These are phyloP conservation scores for Bubo scandiacus DNA, from an alignment of 2,113 vertebrate species.

Conservation along the genomic window DNA sequence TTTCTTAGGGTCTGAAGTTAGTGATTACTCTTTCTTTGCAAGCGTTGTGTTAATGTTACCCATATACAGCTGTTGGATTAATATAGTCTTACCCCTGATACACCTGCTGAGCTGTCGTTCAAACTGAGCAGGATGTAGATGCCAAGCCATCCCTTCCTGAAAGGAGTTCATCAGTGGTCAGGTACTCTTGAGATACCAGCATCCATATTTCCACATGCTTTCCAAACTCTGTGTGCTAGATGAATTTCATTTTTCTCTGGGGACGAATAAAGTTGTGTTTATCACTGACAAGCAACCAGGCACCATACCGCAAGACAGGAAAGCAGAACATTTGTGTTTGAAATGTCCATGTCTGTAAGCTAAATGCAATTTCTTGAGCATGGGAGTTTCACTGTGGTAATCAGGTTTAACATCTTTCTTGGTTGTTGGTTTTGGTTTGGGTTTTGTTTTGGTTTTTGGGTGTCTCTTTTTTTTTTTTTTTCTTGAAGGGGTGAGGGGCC, in stretches of 20 bases:
- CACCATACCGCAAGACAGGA: background rate
- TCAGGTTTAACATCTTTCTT: background rate
- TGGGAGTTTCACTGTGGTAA: background rate
- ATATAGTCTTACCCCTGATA: background rate
- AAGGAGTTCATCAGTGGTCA: background rate
- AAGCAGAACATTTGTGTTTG: background rate
- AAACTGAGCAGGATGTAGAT: background rate
- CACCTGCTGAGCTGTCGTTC: background rate
- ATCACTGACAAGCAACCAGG: background rate
- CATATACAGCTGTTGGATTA: background rate
- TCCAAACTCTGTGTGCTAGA: background rate
- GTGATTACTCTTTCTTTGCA: background rate
- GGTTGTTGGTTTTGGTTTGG: background rate
- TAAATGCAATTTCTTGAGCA: background rate
- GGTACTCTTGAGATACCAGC: background rate
- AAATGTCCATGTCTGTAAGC: background rate
- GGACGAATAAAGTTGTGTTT: background rate
- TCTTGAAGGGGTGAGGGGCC: background rate
- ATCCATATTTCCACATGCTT: background rate
- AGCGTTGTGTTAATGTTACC: background rate
- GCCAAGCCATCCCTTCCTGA: background rate
- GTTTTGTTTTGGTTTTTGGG: background rate
- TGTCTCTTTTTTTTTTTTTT: background rate
- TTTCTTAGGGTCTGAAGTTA: background rate
- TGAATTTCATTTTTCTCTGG: background rate